A percentile compares a stretch with the other conserved stretches of the same genome.
These are phyloP conservation scores for Glyphotaelius pellucidus DNA, from an alignment of 2,888 invertebrate genomes.

Conservation along the genomic window DNA sequence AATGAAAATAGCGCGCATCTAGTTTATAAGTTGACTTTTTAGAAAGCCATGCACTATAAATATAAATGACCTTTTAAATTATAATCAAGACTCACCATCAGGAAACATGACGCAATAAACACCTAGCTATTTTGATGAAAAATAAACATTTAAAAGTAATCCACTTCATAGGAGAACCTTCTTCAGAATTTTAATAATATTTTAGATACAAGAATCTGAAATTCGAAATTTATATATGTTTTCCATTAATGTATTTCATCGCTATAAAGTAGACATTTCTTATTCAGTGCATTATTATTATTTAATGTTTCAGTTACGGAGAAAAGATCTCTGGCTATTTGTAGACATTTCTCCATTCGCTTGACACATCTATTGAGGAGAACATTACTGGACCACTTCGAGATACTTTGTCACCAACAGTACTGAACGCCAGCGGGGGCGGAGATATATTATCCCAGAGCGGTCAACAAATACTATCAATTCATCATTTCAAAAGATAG, in stretches of 20 bases:
- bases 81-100: background rate
- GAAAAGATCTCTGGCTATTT: background rate
- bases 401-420: slow-evolving; percentile 1
- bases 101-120: background rate
- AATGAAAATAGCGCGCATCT: background rate
- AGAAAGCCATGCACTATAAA: background rate
- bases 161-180: background rate
- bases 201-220: background rate
- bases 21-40: background rate
- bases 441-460: background rate
- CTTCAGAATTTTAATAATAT: too few relatives aligned
- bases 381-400: slow-evolving; percentile 36
- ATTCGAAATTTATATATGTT: background rate
- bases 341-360: background rate
- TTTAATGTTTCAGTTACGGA: slow-evolving; percentile 16
- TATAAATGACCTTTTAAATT: background rate
- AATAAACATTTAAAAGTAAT: too few relatives aligned
- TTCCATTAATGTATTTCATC: background rate
- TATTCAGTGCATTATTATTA: background rate
- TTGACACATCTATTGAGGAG: slow-evolving; percentile 25
- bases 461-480: slow-evolving; percentile 35
- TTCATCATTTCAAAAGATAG: slow-evolving; percentile 20
- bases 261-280: background rate
- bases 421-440: background rate
- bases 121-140: too few relatives aligned